phyloP scores from a whole-genome alignment of 2,888 invertebrate genomes.

The Monochamus alternatus region DNA sequence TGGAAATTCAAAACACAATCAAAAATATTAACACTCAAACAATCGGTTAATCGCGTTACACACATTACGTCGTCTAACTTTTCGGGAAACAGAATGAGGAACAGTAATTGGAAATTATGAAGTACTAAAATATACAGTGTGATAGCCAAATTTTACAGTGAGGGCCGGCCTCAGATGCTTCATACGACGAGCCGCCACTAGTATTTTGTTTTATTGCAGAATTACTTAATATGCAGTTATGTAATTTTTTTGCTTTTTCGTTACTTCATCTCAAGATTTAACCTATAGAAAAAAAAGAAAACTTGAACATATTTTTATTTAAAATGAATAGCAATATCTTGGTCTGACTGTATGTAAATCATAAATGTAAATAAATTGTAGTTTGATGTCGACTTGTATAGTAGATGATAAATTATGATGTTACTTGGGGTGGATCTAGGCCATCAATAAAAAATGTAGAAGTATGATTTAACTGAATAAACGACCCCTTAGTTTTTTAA shows the following conservation, averaged over 20 bases:
- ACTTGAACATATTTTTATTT: constrained; percentile 16
- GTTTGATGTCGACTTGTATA: constrained; percentile 51
- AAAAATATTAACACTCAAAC: no score
- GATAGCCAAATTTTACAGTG: no score
- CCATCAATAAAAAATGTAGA: constrained; percentile 48
- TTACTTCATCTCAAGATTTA: neutral
- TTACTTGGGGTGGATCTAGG: constrained; percentile 43
- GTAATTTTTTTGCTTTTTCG: neutral
- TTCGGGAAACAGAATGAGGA: no score
- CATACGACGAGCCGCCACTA: no score
- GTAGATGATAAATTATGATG: constrained; percentile 43
- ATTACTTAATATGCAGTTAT: neutral
- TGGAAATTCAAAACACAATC: no score
- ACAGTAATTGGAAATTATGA: no score
- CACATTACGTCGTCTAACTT: no score
- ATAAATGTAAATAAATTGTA: constrained; percentile 42
- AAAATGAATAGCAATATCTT: constrained; percentile 32
- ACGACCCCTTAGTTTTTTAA: constrained; percentile 44
- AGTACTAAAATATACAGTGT: no score
- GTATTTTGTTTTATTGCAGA: neutral
- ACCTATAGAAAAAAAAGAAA: neutral
- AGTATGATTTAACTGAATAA: constrained; percentile 36
- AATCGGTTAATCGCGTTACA: no score
- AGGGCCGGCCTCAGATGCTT: no score
- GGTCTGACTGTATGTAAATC: constrained; percentile 38